Percentiles rank a stretch among this genome's conserved stretches.
These are phyloP conservation scores for Azemiops feae DNA, from an alignment of 2,113 vertebrate species.

Conservation along the genomic window DNA sequence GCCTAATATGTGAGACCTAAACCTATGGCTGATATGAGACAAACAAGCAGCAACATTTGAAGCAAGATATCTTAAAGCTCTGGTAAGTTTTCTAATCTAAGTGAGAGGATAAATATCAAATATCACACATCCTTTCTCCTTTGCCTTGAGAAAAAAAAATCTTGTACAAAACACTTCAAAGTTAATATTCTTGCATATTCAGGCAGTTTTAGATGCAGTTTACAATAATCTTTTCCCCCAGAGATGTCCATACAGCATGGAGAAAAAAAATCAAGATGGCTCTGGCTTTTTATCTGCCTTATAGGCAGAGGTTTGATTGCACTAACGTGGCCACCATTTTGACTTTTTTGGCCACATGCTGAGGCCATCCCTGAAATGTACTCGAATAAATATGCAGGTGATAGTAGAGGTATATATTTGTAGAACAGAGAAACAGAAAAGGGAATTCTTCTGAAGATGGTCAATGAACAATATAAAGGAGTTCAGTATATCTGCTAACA, in stretches of 20 bases:
- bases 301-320: not conserved
- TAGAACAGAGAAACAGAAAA: not conserved
- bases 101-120: not conserved
- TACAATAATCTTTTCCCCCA: not conserved
- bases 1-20: not conserved
- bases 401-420: not conserved
- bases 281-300: not conserved
- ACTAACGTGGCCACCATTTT: not conserved
- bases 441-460: not conserved
- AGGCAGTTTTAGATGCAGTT: not conserved
- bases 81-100: slow-evolving; percentile 1
- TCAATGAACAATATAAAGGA: too few species aligned
- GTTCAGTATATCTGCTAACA: too few species aligned
- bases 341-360: too few species aligned
- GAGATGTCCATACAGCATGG: not conserved
- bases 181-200: not conserved
- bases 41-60: not conserved
- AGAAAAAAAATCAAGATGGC: not conserved
- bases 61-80: not conserved
- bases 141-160: not conserved
- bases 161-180: not conserved
- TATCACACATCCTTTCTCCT: not conserved
- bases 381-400: not conserved
- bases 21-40: not conserved
- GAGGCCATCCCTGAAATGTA: not conserved